Evolutionary conservation across 2,113 vertebrate genomes (phyloP), one percentile per base, ranked within the genome.

Genomic region (Tympanuchus pallidicinctus): DNA sequence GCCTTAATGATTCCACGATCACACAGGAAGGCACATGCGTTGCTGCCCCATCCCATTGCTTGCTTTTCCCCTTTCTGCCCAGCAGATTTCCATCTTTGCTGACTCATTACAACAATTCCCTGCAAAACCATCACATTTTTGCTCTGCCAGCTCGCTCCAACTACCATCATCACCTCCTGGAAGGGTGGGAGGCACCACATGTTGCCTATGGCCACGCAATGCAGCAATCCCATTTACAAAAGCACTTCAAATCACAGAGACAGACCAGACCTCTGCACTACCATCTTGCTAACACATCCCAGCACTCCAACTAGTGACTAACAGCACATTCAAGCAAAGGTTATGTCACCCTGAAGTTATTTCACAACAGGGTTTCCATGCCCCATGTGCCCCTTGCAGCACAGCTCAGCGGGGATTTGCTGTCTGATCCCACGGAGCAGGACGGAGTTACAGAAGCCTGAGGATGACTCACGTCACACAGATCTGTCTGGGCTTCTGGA

Each of bases 391-490:
- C 89, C 74, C 71, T 45, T 3, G 20, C 60, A 90, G 77, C 24
- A 83, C 63, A 78, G 81, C 93, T 82, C 84, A 40, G 88, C 81
- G 30, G 86, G 90, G 80, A 66, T 84, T 89, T 89, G 90, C 69
- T 5, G 40, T 19, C 63, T 13, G 88, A 81, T 73, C 86, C 81
- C 82, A 90, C 38, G 19, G 85, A 87, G 72, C 5, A 0, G 82
- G 77, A 52, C 25, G 2, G 57, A 72, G 47, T 43, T 80, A 11
- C 60, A 82, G 77, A 4, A 87, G 82, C 21, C 78, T 12, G 24
- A 38, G 63, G 57, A 42, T 97, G 94, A 97, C 88, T 96, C 96
- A 95, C 1, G 17, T 69, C 95, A 80, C 86, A 71, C 78, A 6
- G 56, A 85, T 32, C 72, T 59, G 59, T 67, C 88, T 70, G 86